A percentile compares a stretch with the other conserved stretches of the same genome.
Conservation (phyloP, 2,797 vertebrate species). For the Champsocephalus gunnari region DNA sequence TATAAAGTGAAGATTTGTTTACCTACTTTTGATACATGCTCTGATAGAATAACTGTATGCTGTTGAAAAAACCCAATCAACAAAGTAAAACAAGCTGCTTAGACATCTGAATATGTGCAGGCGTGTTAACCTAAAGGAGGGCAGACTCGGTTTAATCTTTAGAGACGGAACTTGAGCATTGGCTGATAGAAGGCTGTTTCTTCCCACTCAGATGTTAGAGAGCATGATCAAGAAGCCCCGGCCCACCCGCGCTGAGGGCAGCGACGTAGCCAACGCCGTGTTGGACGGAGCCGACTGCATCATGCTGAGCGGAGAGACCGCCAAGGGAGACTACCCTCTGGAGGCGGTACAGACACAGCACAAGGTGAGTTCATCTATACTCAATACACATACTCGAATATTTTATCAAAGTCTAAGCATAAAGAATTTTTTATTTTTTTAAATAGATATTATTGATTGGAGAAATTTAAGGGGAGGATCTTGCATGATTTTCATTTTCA, state of each 20-base stretch:
- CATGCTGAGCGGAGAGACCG: constrained; percentile 97
- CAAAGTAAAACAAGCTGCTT: too few relatives aligned
- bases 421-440: neutral
- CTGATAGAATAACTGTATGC: too few relatives aligned
- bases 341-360: constrained; percentile 98
- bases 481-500: constrained; percentile 10
- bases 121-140: neutral
- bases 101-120: neutral
- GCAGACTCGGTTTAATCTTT: neutral
- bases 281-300: constrained; percentile 94
- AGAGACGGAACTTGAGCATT: neutral
- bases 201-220: constrained; percentile 91
- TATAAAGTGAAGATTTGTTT: too few relatives aligned
- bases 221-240: constrained; percentile 99
- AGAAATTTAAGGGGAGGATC: neutral
- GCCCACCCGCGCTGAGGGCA: constrained; percentile 95
- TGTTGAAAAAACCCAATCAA: too few relatives aligned
- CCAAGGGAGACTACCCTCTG: constrained; percentile 97
- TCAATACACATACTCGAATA: neutral
- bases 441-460: neutral
- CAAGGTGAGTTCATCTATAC: constrained; percentile 83
- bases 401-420: neutral
- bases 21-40: too few relatives aligned
- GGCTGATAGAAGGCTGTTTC: neutral
- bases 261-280: constrained; percentile 92